Percentiles rank a stretch among this genome's conserved stretches.
Conservation (phyloP, 2,113 vertebrate genomes). For the Nycticorax nycticorax region DNA sequence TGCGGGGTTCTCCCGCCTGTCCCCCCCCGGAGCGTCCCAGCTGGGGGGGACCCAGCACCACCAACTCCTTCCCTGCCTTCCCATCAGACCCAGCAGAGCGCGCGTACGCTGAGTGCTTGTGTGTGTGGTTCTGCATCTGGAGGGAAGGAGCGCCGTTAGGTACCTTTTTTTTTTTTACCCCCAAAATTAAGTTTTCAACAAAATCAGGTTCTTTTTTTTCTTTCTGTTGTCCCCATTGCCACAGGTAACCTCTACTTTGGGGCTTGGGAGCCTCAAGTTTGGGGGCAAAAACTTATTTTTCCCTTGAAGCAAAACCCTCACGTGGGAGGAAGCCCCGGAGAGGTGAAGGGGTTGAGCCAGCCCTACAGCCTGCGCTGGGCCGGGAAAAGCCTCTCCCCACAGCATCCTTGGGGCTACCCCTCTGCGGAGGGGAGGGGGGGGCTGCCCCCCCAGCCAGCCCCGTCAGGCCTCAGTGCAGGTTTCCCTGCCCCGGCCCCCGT, state of each 20-base stretch:
- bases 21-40: accelerated
- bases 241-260: background rate
- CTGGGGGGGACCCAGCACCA: accelerated
- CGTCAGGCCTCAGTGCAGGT: background rate
- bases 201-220: background rate
- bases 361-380: accelerated
- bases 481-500: background rate
- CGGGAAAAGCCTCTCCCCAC: background rate
- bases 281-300: background rate
- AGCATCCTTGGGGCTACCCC: accelerated
- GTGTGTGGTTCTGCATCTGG: accelerated
- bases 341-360: background rate
- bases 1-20: accelerated
- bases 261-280: background rate
- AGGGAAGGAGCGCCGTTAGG: background rate
- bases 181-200: background rate
- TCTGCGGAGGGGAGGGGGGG: background rate
- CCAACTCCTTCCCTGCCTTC: accelerated
- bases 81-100: background rate
- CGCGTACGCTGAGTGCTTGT: accelerated
- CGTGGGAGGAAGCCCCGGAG: background rate
- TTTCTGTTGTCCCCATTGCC: background rate
- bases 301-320: background rate
- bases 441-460: background rate
- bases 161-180: too few species aligned